Percentiles rank a stretch among this genome's conserved stretches.
Evolutionary conservation across 2,888 invertebrate species (phyloP).

Genomic region (Psylliodes chrysocephalus): DNA sequence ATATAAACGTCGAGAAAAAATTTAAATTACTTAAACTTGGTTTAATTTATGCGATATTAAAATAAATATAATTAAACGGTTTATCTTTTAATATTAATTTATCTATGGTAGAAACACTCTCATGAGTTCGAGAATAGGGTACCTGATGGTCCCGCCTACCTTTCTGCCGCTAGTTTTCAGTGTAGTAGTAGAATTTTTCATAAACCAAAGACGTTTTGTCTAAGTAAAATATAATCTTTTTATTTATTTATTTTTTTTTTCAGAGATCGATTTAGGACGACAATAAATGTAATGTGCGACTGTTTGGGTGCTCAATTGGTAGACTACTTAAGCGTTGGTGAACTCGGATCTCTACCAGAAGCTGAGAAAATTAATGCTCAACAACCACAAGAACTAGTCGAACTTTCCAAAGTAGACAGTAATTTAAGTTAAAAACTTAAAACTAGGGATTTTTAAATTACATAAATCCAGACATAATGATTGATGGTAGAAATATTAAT

Average conservation of each 20-base stretch:
- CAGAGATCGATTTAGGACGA: slow-evolving; percentile 88
- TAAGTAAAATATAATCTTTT: too few species aligned
- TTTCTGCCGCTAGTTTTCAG: too few species aligned
- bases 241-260: slow-evolving; percentile 47
- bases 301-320: slow-evolving; percentile 94
- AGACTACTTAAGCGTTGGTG: slow-evolving; percentile 82
- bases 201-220: too few species aligned
- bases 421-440: slow-evolving; percentile 20
- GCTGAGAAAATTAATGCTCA: slow-evolving; percentile 63
- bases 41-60: too few species aligned
- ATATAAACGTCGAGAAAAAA: too few species aligned
- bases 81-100: too few species aligned
- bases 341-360: slow-evolving; percentile 67
- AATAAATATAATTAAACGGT: too few species aligned
- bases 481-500: slow-evolving; percentile 1
- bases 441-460: neutral
- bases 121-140: too few species aligned
- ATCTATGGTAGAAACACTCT: too few species aligned
- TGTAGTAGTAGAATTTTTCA: too few species aligned
- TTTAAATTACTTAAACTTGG: too few species aligned
- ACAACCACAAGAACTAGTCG: slow-evolving; percentile 74
- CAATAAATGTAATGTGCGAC: slow-evolving; percentile 96
- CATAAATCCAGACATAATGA: neutral
- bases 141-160: too few species aligned
- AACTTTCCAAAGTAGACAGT: slow-evolving; percentile 62